Conservation (phyloP, 2,797 vertebrate species). For the Aselliscus stoliczkanus region DNA sequence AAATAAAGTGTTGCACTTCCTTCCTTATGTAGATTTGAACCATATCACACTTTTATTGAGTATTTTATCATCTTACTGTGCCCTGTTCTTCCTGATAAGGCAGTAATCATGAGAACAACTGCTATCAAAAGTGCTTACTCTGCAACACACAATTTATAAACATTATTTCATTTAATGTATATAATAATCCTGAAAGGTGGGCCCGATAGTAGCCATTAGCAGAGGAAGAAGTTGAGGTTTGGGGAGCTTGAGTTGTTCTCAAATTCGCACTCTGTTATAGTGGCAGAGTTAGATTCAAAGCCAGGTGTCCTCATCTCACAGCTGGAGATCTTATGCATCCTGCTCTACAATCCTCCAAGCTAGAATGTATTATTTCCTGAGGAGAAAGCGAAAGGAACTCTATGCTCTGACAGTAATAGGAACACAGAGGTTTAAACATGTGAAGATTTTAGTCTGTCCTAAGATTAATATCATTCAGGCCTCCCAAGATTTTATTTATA, state of each 20-base stretch:
- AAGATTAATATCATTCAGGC: background rate
- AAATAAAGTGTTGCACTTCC: background rate
- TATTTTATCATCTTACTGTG: background rate
- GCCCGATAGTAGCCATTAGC: background rate
- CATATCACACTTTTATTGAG: background rate
- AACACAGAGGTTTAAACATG: background rate
- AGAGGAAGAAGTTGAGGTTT: background rate
- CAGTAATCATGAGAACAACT: background rate
- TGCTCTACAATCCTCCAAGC: background rate
- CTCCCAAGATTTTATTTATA: background rate
- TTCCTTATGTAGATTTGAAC: background rate
- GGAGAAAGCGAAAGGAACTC: background rate
- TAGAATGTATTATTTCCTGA: background rate
- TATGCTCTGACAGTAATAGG: background rate
- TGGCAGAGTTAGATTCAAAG: background rate
- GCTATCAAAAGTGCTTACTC: background rate
- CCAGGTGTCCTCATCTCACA: background rate
- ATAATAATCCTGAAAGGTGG: background rate
- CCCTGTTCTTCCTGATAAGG: background rate
- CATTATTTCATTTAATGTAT: background rate
- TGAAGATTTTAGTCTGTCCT: background rate
- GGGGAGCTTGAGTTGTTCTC: background rate
- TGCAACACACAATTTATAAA: background rate
- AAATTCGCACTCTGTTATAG: rapidly evolving
- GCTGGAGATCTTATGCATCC: background rate